phyloP scores from a whole-genome alignment of 2,888 invertebrate species.

The Nyleta sp. region DNA sequence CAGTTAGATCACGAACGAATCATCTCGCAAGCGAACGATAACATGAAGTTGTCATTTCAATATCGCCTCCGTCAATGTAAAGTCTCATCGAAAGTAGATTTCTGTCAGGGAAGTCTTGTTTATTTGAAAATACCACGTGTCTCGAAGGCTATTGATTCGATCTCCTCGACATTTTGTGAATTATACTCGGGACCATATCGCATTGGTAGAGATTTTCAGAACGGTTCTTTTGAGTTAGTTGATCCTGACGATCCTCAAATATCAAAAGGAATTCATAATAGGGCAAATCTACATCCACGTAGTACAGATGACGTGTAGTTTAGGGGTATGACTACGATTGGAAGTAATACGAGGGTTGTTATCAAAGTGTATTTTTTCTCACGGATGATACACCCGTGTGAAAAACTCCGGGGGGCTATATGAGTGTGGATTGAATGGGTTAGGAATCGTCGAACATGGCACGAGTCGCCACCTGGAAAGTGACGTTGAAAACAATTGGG shows the following conservation, averaged over 20 bases:
- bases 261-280: conserved; percentile 25
- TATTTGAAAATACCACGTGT: conserved; percentile 18
- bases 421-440: too few species aligned
- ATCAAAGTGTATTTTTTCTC: too few species aligned
- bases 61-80: conserved; percentile 2
- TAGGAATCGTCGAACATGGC: too few species aligned
- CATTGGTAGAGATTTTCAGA: neutral
- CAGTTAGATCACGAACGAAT: conserved; percentile 3
- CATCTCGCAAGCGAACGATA: neutral
- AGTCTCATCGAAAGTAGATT: neutral
- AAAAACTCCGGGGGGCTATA: too few species aligned
- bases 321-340: too few species aligned
- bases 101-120: conserved; percentile 1
- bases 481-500: too few species aligned
- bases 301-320: too few species aligned
- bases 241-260: neutral
- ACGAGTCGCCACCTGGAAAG: too few species aligned
- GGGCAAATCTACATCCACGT: conserved; percentile 13
- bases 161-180: conserved; percentile 32
- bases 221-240: conserved; percentile 5
- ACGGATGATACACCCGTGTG: too few species aligned
- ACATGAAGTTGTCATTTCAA: conserved; percentile 4
- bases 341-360: neutral
- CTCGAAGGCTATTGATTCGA: conserved; percentile 12
- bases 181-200: conserved; percentile 31